Evolutionary conservation across 2,797 vertebrate species (phyloP).

Genomic region (Threskiornis aethiopicus): DNA sequence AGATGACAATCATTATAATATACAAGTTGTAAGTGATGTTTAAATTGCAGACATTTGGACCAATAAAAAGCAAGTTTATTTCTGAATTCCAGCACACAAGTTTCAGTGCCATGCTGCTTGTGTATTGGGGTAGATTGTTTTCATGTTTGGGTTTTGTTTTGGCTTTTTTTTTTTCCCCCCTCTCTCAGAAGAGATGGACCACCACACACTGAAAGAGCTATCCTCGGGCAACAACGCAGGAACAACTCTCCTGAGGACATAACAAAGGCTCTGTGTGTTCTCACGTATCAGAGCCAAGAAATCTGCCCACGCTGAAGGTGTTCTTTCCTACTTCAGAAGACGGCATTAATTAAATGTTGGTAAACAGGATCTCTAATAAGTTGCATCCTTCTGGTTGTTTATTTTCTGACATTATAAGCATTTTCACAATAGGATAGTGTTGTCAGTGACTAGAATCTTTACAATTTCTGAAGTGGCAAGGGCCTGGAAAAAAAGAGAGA

Average conservation of each 20-base stretch:
- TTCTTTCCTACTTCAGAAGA: background rate
- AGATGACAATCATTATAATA: background rate
- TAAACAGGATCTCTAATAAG: constrained; percentile 38
- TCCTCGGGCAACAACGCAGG: background rate
- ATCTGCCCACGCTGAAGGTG: background rate
- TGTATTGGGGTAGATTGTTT: background rate
- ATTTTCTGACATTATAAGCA: background rate
- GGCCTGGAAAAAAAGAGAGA: background rate
- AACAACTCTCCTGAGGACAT: background rate
- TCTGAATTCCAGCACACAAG: background rate
- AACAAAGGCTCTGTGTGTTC: constrained; percentile 27
- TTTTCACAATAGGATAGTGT: background rate
- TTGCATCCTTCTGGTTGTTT: background rate
- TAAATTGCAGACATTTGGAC: background rate
- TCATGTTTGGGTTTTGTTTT: background rate
- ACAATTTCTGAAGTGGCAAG: background rate
- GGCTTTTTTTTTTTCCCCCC: background rate
- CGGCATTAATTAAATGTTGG: constrained; percentile 13
- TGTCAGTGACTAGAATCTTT: background rate
- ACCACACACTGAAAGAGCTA: background rate
- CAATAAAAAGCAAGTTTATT: background rate
- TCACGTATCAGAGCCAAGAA: background rate
- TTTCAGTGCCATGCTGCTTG: background rate
- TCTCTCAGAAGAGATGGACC: background rate
- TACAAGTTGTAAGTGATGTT: background rate